phyloP scores from a whole-genome alignment of 2,888 invertebrate species.

The Volucella bombylans region DNA sequence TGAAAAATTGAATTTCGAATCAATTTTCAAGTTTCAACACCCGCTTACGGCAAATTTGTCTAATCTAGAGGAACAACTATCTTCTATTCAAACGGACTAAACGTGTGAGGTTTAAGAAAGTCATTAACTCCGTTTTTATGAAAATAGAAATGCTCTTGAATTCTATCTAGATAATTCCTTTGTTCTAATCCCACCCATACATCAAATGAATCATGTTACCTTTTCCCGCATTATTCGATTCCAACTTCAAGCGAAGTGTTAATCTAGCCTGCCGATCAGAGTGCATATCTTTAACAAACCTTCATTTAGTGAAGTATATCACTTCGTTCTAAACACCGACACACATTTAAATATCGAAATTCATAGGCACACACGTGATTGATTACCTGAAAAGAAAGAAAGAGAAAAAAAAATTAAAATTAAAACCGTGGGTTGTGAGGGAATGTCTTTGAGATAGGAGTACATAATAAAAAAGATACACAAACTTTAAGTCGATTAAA shows the following conservation, averaged over 20 bases:
- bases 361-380: slow-evolving; percentile 54
- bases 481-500: slow-evolving; percentile 8
- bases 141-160: background rate
- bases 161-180: slow-evolving; percentile 3
- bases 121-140: no score
- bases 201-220: slow-evolving; percentile 47
- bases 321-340: slow-evolving; percentile 34
- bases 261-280: slow-evolving; percentile 14
- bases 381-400: slow-evolving; percentile 60
- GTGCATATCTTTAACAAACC: slow-evolving; percentile 47
- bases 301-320: slow-evolving; percentile 63
- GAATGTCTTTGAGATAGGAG: slow-evolving; percentile 1
- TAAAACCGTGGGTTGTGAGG: slow-evolving; percentile 47
- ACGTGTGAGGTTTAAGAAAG: no score
- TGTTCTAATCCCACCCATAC: background rate
- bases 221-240: slow-evolving; percentile 17
- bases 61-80: no score
- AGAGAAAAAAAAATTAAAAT: slow-evolving; percentile 27
- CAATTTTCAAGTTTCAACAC: no score
- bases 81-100: no score
- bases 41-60: no score
- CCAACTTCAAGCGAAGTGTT: slow-evolving; percentile 30
- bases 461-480: background rate
- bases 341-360: slow-evolving; percentile 46
- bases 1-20: no score